A percentile compares a stretch with the other conserved stretches of the same genome.
phyloP scores from a whole-genome alignment of 2,888 invertebrate species.

The Halictus quadricinctus region DNA sequence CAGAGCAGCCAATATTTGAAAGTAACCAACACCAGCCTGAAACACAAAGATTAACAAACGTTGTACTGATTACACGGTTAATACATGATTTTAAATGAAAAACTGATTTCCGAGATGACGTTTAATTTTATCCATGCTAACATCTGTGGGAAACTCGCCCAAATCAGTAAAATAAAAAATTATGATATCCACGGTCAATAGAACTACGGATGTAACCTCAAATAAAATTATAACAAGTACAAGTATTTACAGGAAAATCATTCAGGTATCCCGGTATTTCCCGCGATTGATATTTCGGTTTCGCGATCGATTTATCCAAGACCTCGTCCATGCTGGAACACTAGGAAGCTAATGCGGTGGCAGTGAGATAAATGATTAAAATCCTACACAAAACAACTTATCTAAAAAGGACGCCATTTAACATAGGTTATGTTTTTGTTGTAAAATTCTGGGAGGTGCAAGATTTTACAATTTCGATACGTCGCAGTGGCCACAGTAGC shows the following conservation, averaged over 20 bases:
- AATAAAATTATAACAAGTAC: slow-evolving; percentile 34
- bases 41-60: slow-evolving; percentile 41
- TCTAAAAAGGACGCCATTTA: slow-evolving; percentile 62
- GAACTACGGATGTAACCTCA: slow-evolving; percentile 21
- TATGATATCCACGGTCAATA: neutral
- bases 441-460: slow-evolving; percentile 34
- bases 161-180: neutral
- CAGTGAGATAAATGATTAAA: slow-evolving; percentile 35
- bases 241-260: slow-evolving; percentile 75
- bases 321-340: slow-evolving; percentile 71
- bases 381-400: slow-evolving; percentile 20
- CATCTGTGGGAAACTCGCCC: neutral
- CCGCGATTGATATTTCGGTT: slow-evolving; percentile 67
- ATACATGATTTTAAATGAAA: neutral
- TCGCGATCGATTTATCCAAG: slow-evolving; percentile 73
- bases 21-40: slow-evolving; percentile 88
- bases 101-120: neutral
- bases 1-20: slow-evolving; percentile 87
- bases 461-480: slow-evolving; percentile 34
- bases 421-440: slow-evolving; percentile 66
- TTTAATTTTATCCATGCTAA: neutral
- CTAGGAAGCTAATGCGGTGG: slow-evolving; percentile 16
- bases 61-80: neutral
- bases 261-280: slow-evolving; percentile 71
- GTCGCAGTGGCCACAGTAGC: slow-evolving; percentile 8